Percentiles rank a stretch among this genome's conserved stretches.
phyloP scores from a whole-genome alignment of 2,888 invertebrate species.

The Chloroclysta siterata region DNA sequence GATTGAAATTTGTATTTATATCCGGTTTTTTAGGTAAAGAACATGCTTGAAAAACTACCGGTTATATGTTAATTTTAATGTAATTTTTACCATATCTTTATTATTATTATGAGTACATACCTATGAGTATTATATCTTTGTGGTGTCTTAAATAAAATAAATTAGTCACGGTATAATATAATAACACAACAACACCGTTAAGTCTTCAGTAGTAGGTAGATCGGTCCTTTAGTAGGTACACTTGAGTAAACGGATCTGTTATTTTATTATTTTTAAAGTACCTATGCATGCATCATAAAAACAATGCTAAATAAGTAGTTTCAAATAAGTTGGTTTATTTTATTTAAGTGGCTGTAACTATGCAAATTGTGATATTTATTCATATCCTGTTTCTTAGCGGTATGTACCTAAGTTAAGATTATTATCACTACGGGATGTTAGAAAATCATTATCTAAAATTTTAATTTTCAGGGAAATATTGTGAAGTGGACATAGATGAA shows the following conservation, averaged over 20 bases:
- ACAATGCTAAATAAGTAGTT: constrained; percentile 21
- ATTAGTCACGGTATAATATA: too few relatives aligned
- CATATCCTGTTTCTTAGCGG: constrained; percentile 45
- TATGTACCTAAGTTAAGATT: constrained; percentile 30
- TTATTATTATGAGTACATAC: too few relatives aligned
- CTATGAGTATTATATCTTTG: too few relatives aligned
- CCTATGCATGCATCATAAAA: neutral
- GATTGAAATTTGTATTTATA: neutral
- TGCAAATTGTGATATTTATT: constrained; percentile 36
- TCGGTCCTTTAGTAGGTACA: constrained; percentile 45
- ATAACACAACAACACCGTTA: constrained; percentile 1
- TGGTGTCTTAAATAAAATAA: too few relatives aligned
- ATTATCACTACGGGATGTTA: neutral
- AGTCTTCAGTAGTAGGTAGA: constrained; percentile 10
- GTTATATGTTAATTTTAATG: too few relatives aligned
- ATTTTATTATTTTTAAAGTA: neutral
- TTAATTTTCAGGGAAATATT: constrained; percentile 76
- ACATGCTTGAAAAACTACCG: neutral
- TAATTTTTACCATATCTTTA: too few relatives aligned
- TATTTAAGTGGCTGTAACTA: constrained; percentile 14
- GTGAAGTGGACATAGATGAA: constrained; percentile 90
- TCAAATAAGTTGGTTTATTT: constrained; percentile 7
- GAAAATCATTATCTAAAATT: neutral
- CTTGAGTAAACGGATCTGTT: constrained; percentile 59
- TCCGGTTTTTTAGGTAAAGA: neutral